Conservation (phyloP, 2,888 invertebrate genomes). For the Pemphredon lugubris region DNA sequence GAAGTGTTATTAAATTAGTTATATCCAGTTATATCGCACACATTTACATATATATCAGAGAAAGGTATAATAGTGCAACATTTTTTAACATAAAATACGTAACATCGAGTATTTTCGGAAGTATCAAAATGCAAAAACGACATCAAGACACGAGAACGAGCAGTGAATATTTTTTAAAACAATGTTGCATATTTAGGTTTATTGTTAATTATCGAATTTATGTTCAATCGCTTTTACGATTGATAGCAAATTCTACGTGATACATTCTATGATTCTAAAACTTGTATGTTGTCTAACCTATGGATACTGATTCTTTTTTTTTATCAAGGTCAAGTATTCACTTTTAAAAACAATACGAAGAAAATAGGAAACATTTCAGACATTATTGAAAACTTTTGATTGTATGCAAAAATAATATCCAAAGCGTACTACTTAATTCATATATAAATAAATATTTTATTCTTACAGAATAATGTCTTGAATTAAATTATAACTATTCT, state of each 20-base stretch:
- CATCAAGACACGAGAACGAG: too few species aligned
- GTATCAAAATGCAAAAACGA: not conserved
- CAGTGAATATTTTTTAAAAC: too few species aligned
- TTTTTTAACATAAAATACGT: not conserved
- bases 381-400: not conserved
- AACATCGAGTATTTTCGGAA: not conserved
- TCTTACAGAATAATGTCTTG: conserved; percentile 4
- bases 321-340: conserved; percentile 42
- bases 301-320: conserved; percentile 11
- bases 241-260: not conserved
- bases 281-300: conserved; percentile 37
- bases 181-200: conserved; percentile 6
- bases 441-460: not conserved
- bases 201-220: not conserved
- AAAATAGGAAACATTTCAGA: not conserved
- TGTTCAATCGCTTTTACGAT: not conserved
- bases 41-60: conserved; percentile 1
- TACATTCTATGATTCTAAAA: not conserved
- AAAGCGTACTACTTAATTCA: too few species aligned
- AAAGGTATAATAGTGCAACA: conserved; percentile 24
- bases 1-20: conserved; percentile 6
- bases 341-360: not conserved
- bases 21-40: too few species aligned
- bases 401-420: not conserved
- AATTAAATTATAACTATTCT: conserved; percentile 15